Evolutionary conservation across 1,140 invertebrate genomes (phyloP), one percentile per base, ranked within the genome.

Genomic region (Heterodera schachtii): DNA sequence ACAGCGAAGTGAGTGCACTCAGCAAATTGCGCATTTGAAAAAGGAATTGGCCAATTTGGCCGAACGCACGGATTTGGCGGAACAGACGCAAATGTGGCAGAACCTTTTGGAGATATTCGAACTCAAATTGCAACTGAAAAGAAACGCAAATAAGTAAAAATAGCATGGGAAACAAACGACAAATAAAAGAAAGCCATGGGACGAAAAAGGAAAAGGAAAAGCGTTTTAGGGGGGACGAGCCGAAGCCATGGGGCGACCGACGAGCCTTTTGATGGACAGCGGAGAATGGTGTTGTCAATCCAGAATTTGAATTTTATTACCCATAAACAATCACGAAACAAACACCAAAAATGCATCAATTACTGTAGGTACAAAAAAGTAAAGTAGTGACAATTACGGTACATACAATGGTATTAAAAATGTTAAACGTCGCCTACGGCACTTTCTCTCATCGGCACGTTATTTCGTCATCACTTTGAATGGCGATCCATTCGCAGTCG

Each of bases 51-150:
- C 46, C n/a, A 66, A 31, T 21, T 21, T 69, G 47, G 67, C 57
- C 8, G 47, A 19, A 43, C 64, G 78, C 11, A 66, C 43, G 21
- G 77, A 81, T 73, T 73, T 74, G 44, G 67, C 31, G 47, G 82
- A 85, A 66, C 85, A 85, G 64, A 84, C 83, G 41, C 43, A 31
- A 9, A 85, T 87, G 84, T 85, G 84, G 84, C 64, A 84, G 44
- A 85, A 69, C 21, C 83, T 85, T n/a, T 52, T 87, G 7, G 69
- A 85, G 49, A 47, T 85, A 21, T 85, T 87, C 60, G 74, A 86
- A 49, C 44, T 60, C 60, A 85, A 85, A 67, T 52, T 85, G 16
- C 67, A 83, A 41, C 52, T 84, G 21, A 71, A 71, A 5, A 71
- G 13, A 46, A 46, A 67, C 49, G 76, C 21, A 60, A 75, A 44